A percentile compares a stretch with the other conserved stretches of the same genome.
Evolutionary conservation across 2,797 vertebrate species (phyloP).

Genomic region (Pipistrellus pipistrellus): DNA sequence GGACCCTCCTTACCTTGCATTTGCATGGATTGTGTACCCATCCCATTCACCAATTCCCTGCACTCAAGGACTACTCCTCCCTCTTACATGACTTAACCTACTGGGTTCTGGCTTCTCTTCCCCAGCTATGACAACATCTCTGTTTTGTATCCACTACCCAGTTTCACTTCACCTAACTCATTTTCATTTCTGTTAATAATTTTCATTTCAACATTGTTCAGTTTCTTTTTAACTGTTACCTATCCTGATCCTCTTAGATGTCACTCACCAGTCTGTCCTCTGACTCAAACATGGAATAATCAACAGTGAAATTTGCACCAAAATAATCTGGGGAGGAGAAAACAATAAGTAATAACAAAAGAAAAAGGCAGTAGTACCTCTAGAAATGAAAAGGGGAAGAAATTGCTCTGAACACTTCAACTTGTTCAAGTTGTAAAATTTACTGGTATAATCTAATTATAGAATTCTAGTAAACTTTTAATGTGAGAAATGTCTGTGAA

Average conservation of each 20-base stretch:
- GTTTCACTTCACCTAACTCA: constrained; percentile 32
- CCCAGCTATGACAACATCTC: not conserved
- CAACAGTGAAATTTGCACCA: constrained; percentile 78
- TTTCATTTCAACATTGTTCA: constrained; percentile 43
- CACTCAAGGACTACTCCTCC: not conserved
- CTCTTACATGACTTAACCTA: not conserved
- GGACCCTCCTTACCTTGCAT: not conserved
- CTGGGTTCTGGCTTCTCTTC: constrained; percentile 10
- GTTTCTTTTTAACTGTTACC: constrained; percentile 49
- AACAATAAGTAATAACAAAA: constrained; percentile 10
- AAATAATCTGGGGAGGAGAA: constrained; percentile 76
- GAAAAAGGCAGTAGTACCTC: not conserved
- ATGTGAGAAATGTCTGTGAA: constrained; percentile 34
- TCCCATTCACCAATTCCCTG: not conserved
- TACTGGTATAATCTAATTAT: constrained; percentile 47
- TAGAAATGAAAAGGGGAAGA: constrained; percentile 2
- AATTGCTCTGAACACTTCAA: not conserved
- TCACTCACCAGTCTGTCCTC: constrained; percentile 81
- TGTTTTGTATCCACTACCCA: not conserved
- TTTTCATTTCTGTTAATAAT: constrained; percentile 43
- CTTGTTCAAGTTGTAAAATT: constrained; percentile 45
- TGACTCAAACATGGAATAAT: constrained; percentile 80
- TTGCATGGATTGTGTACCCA: not conserved
- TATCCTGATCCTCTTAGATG: not conserved
- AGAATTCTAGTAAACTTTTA: constrained; percentile 49